Conservation (phyloP, 2,888 invertebrate species). For the Xestia xanthographa region DNA sequence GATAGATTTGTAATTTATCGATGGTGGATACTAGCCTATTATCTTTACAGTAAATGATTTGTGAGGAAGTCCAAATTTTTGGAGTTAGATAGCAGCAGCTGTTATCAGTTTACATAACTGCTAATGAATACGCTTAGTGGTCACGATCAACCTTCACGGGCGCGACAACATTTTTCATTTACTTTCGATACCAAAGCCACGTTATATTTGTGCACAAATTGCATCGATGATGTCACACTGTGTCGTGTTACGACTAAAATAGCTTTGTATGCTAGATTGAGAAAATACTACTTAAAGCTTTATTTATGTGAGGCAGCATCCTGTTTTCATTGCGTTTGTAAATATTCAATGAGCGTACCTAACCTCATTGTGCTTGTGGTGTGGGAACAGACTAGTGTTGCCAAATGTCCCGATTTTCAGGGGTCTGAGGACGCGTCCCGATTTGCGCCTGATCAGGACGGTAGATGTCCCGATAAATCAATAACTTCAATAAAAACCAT, state of each 20-base stretch:
- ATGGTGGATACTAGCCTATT: too few species aligned
- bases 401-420: too few species aligned
- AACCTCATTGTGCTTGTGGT: too few species aligned
- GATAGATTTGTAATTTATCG: too few species aligned
- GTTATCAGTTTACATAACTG: slow-evolving; percentile 24
- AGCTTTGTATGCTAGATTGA: slow-evolving; percentile 25
- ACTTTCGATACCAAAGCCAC: slow-evolving; percentile 21
- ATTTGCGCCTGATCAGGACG: too few species aligned
- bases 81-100: slow-evolving; percentile 32
- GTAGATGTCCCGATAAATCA: too few species aligned
- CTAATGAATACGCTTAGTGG: not conserved
- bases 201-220: slow-evolving; percentile 36
- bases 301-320: slow-evolving; percentile 21
- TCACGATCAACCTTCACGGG: slow-evolving; percentile 44
- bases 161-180: slow-evolving; percentile 22
- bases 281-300: slow-evolving; percentile 26
- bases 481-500: too few species aligned
- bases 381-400: too few species aligned
- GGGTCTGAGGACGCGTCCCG: too few species aligned
- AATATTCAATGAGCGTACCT: not conserved
- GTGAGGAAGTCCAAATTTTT: slow-evolving; percentile 12
- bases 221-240: slow-evolving; percentile 53
- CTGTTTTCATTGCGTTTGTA: slow-evolving; percentile 7
- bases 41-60: not conserved
- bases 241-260: slow-evolving; percentile 42